Conservation (phyloP, 2,888 invertebrate species). For the Plutella xylostella region DNA sequence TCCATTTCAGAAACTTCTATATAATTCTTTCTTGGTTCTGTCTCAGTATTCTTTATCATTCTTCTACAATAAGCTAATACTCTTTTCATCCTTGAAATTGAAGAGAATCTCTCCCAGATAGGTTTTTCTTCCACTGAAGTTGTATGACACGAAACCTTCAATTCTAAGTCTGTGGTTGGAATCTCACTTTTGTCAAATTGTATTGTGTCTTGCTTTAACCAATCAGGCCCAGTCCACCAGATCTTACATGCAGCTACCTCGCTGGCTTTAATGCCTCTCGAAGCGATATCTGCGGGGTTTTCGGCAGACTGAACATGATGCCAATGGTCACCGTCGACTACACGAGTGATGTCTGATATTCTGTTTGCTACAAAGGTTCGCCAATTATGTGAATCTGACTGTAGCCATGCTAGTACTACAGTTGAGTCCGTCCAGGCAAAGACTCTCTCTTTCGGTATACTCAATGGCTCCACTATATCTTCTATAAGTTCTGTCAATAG, state of each 20-base stretch:
- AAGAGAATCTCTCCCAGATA: conserved; percentile 6
- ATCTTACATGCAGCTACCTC: background rate
- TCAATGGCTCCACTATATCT: conserved; percentile 1
- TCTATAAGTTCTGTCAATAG: background rate
- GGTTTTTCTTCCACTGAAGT: background rate
- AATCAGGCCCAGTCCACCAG: conserved; percentile 9
- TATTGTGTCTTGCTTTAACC: background rate
- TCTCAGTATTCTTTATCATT: background rate
- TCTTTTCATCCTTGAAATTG: conserved; percentile 1
- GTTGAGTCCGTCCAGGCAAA: conserved; percentile 18
- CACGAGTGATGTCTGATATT: conserved; percentile 14
- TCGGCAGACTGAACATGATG: conserved; percentile 12
- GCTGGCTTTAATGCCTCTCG: conserved; percentile 12
- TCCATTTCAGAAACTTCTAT: conserved; percentile 1
- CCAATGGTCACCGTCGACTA: conserved; percentile 9
- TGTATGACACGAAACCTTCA: background rate
- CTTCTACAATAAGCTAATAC: conserved; percentile 8
- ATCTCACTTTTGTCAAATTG: background rate
- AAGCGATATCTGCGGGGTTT: conserved; percentile 18
- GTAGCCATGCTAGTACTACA: conserved; percentile 18
- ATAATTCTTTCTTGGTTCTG: background rate
- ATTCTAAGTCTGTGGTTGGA: background rate
- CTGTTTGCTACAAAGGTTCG: conserved; percentile 17
- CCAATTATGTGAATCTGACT: conserved; percentile 17
- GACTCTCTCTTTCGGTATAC: conserved; percentile 5